These are phyloP conservation scores for Botia kubotai DNA, from an alignment of 2,797 vertebrate species.

Conservation along the genomic window DNA sequence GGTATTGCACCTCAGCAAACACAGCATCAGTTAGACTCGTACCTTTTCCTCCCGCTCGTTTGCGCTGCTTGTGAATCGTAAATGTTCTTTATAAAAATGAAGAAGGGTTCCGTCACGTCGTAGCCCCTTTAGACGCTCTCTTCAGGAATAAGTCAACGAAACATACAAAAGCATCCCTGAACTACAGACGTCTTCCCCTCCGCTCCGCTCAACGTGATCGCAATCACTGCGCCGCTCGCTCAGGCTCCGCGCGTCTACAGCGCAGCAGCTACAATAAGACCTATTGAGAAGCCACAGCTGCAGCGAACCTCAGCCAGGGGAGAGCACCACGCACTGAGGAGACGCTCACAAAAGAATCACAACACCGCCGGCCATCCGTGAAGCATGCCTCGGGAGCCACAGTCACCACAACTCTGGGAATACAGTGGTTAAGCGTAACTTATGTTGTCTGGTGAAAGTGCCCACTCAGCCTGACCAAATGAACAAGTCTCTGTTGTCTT, in stretches of 20 bases:
- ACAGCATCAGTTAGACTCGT: conserved; percentile 31
- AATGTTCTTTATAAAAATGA: conserved; percentile 10
- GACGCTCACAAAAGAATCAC: conserved; percentile 39
- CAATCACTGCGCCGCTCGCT: conserved; percentile 47
- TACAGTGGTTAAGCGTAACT: conserved; percentile 31
- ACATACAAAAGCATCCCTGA: conserved; percentile 36
- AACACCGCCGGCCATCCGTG: conserved; percentile 56
- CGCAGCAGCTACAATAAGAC: conserved; percentile 59
- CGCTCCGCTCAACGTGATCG: conserved; percentile 40
- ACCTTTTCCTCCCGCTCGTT: conserved; percentile 40
- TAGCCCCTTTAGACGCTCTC: conserved; percentile 17
- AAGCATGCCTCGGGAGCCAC: conserved; percentile 49
- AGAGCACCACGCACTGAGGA: conserved; percentile 7
- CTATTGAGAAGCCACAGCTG: conserved; percentile 70
- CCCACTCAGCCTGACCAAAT: not conserved
- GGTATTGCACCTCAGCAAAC: conserved; percentile 8
- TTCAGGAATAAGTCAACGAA: conserved; percentile 23
- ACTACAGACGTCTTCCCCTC: conserved; percentile 41
- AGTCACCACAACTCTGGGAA: conserved; percentile 36
- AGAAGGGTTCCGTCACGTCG: conserved; percentile 23
- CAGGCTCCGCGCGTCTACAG: conserved; percentile 56
- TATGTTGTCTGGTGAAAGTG: conserved; percentile 31
- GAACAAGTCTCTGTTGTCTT: conserved; percentile 26
- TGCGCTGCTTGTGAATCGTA: conserved; percentile 26
- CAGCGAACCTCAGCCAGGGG: conserved; percentile 59